Percentiles rank a stretch among this genome's conserved stretches.
Evolutionary conservation across 2,113 vertebrate species (phyloP).

Genomic region (Tringa solitaria): DNA sequence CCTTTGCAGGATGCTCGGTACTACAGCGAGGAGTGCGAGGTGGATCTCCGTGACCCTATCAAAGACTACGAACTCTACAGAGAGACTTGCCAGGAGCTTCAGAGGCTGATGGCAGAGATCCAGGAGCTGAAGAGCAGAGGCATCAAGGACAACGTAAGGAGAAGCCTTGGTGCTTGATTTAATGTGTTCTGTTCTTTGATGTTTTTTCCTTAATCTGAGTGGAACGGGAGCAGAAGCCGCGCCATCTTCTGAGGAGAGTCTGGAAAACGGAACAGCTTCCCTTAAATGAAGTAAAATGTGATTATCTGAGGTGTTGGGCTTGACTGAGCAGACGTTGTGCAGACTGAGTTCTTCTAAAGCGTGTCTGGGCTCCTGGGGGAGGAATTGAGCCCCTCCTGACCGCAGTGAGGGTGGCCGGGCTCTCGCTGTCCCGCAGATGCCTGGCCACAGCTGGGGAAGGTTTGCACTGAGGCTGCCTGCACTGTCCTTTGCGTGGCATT

Average conservation of each 20-base stretch:
- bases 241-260: background rate
- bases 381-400: background rate
- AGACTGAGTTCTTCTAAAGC: background rate
- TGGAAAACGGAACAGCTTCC: background rate
- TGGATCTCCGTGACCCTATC: conserved; percentile 86
- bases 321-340: rapidly evolving
- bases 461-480: rapidly evolving
- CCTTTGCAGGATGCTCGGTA: conserved; percentile 81
- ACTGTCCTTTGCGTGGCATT: rapidly evolving
- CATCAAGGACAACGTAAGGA: conserved; percentile 87
- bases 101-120: conserved; percentile 92
- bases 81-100: conserved; percentile 88
- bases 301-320: rapidly evolving
- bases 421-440: background rate
- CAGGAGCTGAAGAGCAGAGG: conserved; percentile 91
- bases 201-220: background rate
- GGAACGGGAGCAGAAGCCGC: background rate
- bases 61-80: conserved; percentile 90
- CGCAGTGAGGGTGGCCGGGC: rapidly evolving
- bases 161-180: rapidly evolving
- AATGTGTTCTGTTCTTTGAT: rapidly evolving
- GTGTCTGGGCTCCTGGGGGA: too few relatives aligned
- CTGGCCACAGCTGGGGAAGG: rapidly evolving
- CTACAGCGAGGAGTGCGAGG: conserved; percentile 91
- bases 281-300: rapidly evolving